Conservation (phyloP, 2,797 vertebrate genomes). For the Toxotes lorentzi region DNA sequence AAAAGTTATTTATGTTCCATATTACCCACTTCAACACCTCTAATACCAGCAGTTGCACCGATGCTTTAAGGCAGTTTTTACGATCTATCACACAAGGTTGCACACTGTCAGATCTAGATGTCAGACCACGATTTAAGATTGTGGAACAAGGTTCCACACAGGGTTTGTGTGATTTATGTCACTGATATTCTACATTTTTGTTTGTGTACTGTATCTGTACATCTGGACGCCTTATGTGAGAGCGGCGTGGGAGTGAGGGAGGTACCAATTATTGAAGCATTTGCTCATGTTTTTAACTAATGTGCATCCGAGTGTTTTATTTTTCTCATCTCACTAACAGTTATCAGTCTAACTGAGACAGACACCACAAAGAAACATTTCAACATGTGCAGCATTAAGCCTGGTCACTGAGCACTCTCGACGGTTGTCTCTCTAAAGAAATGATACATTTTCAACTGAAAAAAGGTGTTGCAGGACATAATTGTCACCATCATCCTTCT, state of each 20-base stretch:
- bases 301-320: conserved; percentile 4
- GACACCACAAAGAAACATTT: conserved; percentile 26
- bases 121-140: conserved; percentile 28
- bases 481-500: conserved; percentile 42
- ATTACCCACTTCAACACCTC: conserved; percentile 26
- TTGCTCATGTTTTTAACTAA: conserved; percentile 16
- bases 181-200: not conserved
- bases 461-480: conserved; percentile 18
- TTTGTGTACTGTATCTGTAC: not conserved
- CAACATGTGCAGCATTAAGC: conserved; percentile 2
- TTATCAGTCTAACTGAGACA: conserved; percentile 21
- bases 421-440: conserved; percentile 35
- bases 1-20: conserved; percentile 37
- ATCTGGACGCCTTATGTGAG: not conserved
- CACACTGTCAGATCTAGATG: conserved; percentile 9
- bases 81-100: conserved; percentile 39
- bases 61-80: conserved; percentile 23
- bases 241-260: not conserved
- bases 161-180: conserved; percentile 28
- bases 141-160: not conserved
- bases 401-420: not conserved
- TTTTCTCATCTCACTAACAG: conserved; percentile 43
- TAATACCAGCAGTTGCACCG: conserved; percentile 22
- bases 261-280: conserved; percentile 26
- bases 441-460: conserved; percentile 14